Evolutionary conservation across 1,140 invertebrate genomes (phyloP).

Genomic region (Microplitis mediator): DNA sequence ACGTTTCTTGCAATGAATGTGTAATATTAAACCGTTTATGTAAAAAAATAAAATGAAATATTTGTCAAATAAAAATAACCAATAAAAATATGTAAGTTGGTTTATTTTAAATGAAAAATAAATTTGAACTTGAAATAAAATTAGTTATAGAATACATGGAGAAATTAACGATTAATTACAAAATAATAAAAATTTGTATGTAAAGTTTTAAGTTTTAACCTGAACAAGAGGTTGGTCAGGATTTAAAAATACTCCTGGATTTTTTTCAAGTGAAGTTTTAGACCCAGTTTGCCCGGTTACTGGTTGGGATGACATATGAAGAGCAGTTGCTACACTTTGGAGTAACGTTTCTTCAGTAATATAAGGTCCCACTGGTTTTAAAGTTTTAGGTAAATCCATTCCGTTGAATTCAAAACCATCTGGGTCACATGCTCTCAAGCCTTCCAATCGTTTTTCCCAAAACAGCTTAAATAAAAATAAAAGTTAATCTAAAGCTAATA

Average conservation of each 20-base stretch:
- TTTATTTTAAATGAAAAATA: no score
- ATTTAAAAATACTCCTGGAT: constrained; percentile 94
- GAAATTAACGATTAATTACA: background rate
- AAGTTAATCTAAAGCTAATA: background rate
- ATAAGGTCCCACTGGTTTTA: constrained; percentile 91
- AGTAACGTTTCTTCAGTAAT: constrained; percentile 89
- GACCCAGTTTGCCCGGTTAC: constrained; percentile 90
- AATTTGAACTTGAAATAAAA: no score
- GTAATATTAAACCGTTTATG: no score
- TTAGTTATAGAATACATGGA: no score
- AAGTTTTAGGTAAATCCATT: constrained; percentile 83
- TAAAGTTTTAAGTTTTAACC: constrained; percentile 53
- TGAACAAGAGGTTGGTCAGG: constrained; percentile 95
- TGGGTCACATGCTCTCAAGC: constrained; percentile 84
- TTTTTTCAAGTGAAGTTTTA: constrained; percentile 85
- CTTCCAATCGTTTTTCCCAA: constrained; percentile 96
- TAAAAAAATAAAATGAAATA: constrained; percentile 4
- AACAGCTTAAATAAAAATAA: constrained; percentile 72
- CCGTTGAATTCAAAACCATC: constrained; percentile 81
- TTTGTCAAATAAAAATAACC: constrained; percentile 22
- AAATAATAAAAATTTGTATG: background rate
- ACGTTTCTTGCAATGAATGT: no score
- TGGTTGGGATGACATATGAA: constrained; percentile 80
- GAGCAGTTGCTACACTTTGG: constrained; percentile 86
- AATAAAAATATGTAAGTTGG: constrained; percentile 4